Evolutionary conservation across 2,888 invertebrate species (phyloP).

Genomic region (Netelia melanura): DNA sequence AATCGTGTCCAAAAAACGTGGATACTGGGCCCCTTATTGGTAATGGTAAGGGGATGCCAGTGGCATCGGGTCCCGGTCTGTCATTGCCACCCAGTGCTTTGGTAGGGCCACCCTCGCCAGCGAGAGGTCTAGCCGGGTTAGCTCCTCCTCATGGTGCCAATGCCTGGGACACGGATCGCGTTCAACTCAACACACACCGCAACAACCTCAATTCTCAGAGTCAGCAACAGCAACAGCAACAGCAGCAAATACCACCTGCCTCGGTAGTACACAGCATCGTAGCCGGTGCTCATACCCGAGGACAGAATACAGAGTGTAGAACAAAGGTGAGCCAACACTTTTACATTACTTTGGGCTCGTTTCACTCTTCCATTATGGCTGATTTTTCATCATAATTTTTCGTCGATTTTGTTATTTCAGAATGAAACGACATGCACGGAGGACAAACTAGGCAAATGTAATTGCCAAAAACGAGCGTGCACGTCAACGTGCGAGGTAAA

Average conservation of each 20-base stretch:
- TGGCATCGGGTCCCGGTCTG: constrained; percentile 85
- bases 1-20: constrained; percentile 99
- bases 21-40: constrained; percentile 99
- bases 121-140: constrained; percentile 85
- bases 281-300: constrained; percentile 76
- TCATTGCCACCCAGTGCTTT: constrained; percentile 85
- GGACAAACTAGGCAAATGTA: constrained; percentile 78
- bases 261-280: constrained; percentile 82
- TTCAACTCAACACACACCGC: constrained; percentile 83
- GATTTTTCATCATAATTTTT: not conserved
- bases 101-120: constrained; percentile 86
- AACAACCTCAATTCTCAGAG: constrained; percentile 77
- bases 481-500: constrained; percentile 83
- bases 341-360: too few species aligned
- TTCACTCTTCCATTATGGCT: too few species aligned
- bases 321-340: constrained; percentile 76
- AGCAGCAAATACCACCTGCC: constrained; percentile 67
- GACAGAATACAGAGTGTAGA: constrained; percentile 78
- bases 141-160: constrained; percentile 84
- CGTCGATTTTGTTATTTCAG: constrained; percentile 67
- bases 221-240: constrained; percentile 66
- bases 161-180: constrained; percentile 86
- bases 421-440: constrained; percentile 79
- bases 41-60: constrained; percentile 92
- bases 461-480: constrained; percentile 80